Base-by-base conservation (phyloP, 2,113 vertebrate genomes). In the Nycticebus coucang region DNA sequence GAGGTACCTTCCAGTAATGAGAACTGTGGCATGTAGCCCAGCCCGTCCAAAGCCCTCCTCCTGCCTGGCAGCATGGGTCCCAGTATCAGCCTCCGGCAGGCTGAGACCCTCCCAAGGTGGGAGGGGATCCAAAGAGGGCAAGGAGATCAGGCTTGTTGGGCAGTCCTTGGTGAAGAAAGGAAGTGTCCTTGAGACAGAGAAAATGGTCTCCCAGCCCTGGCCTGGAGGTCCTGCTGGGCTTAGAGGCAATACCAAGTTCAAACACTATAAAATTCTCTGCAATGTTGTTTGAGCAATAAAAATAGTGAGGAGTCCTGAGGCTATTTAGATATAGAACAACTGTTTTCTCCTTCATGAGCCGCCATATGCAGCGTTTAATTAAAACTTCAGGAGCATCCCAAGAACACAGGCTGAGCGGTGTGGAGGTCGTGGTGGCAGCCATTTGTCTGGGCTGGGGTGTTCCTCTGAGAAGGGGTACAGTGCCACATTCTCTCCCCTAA, bases 261-360 rank as follows among this genome's bases (percentile, higher is more conserved):
- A 87, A 90, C 87, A 35, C 77, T 85, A 26, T 93, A 79, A 92
- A 91, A 75, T 90, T 4, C n/a, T 80, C 83, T 14, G 71, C 89
- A 35, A 13, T 81, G 72, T 91, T 80, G 35, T 93, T 95, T 0
- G 0, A 93, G 87, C 84, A 91, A 15, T 97, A 94, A 96, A 97
- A 95, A 79, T 69, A 91, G 74, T 35, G 64, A 93, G 92, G 87
- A 89, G 94, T 96, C 97, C 91, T 28, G 89, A 94, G 95, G 96
- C 95, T 86, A 82, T 91, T 92, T 87, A 94, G 87, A 97, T 77
- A 72, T 24, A 93, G 86, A 89, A 93, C 87, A 82, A 95, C 87
- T 79, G 87, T 64, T 89, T 93, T 77, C 83, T 91, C 55, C 53
- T 91, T 82, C 81, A 94, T 85, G 95, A 96, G 93, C 71, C 5